Base-by-base conservation (phyloP, 1,140 invertebrate genomes). In the Steinernema khuongi region DNA sequence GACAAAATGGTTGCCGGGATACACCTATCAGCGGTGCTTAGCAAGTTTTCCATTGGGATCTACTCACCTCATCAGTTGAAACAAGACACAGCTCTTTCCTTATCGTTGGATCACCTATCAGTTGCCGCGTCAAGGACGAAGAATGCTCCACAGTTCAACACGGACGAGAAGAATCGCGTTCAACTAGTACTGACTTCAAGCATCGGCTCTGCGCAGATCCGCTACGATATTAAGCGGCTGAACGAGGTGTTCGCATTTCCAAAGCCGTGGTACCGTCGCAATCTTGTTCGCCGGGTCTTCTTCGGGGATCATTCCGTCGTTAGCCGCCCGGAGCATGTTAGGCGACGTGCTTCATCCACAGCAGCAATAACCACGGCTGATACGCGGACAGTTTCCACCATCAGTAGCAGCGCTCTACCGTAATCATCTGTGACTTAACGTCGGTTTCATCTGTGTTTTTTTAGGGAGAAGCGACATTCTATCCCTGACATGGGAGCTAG, bases 211-310 rank as follows among this genome's bases (percentile, higher is more conserved):
- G 96, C 96, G 28, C 94, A 92, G 26, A 98, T 99, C 86, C 97
- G 97, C 84, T 98, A 97, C 86, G 96, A 99, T 85, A 97, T 98
- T 94, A 89, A 96, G 69, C 89, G 96, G n/a, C 86, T 98, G 72
- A 94, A 93, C 0, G 96, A 99, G 87, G 97, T 98, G 79, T 86
- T 99, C 41, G 93, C 94, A 1, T 97, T 99, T 84, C 96, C 96
- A 0, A 96, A 96, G 87, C 95, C 96, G 1, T 99, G 96, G 96
- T 96, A 96, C 84, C 88, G 95, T 28, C 19, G 68, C 11, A 50
- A 80, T 22, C 76, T 83, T 22, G 77, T 81, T 26, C 71, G 75
- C 41, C 72, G 81, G 0, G 33, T 83, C 1, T 83, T 83, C 77
- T 81, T 83, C 60, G 81, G 81, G 1, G 82, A 83, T 67, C 79